These are phyloP conservation scores for Hyppa rectilinea DNA, from an alignment of 2,888 invertebrate species.

Conservation along the genomic window DNA sequence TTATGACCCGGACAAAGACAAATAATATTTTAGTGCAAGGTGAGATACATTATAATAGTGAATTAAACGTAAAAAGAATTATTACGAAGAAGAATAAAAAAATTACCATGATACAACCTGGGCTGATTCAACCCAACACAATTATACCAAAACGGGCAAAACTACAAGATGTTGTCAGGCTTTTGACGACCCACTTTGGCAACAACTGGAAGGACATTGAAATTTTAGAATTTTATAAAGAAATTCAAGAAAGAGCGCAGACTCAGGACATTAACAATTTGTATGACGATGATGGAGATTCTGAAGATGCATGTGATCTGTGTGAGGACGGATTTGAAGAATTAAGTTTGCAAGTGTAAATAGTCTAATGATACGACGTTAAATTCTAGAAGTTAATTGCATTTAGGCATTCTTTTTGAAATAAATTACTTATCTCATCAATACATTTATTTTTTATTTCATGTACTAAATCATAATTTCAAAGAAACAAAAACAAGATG, in stretches of 20 bases:
- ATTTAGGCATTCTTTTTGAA: slow-evolving; percentile 2
- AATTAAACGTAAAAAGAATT: slow-evolving; percentile 35
- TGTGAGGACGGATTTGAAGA: slow-evolving; percentile 39
- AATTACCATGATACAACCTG: slow-evolving; percentile 15
- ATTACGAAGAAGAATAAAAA: slow-evolving; percentile 50
- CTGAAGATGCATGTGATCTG: no score
- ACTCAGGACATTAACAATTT: no score
- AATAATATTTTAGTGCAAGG: slow-evolving; percentile 53
- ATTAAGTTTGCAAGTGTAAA: slow-evolving; percentile 34
- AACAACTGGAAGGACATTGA: slow-evolving; percentile 33
- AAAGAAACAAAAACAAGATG: slow-evolving; percentile 3
- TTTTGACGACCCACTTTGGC: slow-evolving; percentile 40
- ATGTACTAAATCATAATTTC: neutral
- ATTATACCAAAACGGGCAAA: slow-evolving; percentile 41
- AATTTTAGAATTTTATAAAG: slow-evolving; percentile 43
- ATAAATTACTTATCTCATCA: slow-evolving; percentile 1
- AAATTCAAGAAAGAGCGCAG: slow-evolving; percentile 3
- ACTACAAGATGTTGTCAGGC: slow-evolving; percentile 34
- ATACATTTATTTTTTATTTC: neutral
- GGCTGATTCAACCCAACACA: slow-evolving; percentile 41
- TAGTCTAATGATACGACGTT: slow-evolving; percentile 2
- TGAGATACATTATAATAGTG: slow-evolving; percentile 39
- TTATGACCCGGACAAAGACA: slow-evolving; percentile 46
- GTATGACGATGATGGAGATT: no score
- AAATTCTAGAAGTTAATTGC: slow-evolving; percentile 37